Percentiles rank a stretch among this genome's conserved stretches.
Evolutionary conservation across 2,888 invertebrate species (phyloP).

Genomic region (Synergus japonicus): DNA sequence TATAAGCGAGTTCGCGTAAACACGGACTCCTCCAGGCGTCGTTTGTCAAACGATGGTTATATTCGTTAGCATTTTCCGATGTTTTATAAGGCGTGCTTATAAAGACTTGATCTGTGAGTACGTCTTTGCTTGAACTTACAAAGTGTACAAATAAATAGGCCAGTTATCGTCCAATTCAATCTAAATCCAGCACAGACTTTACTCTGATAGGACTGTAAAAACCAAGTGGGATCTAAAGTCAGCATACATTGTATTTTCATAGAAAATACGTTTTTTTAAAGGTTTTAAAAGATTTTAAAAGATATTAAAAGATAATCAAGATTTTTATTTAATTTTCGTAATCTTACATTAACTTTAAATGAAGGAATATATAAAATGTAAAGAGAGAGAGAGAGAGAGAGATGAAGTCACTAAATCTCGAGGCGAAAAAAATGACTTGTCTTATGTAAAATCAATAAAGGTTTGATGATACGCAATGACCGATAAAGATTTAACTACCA

Average conservation of each 20-base stretch:
- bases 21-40: constrained; percentile 41
- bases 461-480: not conserved
- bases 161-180: not conserved
- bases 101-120: not conserved
- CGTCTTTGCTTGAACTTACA: not conserved
- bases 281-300: not conserved
- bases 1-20: constrained; percentile 44
- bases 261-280: not conserved
- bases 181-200: not conserved
- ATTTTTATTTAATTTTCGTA: not conserved
- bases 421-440: constrained; percentile 23
- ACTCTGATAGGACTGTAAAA: constrained; percentile 1
- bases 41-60: constrained; percentile 44
- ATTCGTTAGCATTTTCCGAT: not conserved
- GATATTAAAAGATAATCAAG: not conserved
- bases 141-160: not conserved
- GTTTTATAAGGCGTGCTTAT: not conserved
- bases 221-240: not conserved
- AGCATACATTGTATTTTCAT: not conserved
- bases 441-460: constrained; percentile 25
- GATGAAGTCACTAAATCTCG: constrained; percentile 10
- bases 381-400: not conserved
- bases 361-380: not conserved
- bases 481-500: constrained; percentile 16
- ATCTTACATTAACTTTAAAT: too few species aligned